Evolutionary conservation across 1,140 invertebrate genomes (phyloP).

Genomic region (Alviniconcha marisindica): DNA sequence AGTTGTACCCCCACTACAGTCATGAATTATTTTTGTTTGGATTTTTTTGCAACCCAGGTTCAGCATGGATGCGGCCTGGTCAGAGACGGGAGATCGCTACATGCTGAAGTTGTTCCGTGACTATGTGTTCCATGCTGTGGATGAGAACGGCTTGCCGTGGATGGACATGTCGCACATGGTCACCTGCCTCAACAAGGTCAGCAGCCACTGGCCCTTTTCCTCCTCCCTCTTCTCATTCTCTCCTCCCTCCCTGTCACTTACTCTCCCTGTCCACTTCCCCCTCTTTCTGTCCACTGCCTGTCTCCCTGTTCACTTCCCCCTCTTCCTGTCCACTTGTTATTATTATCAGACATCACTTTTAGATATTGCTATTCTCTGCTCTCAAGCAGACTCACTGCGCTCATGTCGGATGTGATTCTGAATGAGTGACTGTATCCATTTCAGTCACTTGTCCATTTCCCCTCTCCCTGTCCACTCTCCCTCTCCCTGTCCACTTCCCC

Average conservation of each 20-base stretch:
- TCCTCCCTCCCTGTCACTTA: not conserved
- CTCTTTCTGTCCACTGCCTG: not conserved
- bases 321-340: no score
- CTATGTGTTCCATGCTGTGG: conserved; percentile 95
- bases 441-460: no score
- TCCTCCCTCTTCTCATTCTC: not conserved
- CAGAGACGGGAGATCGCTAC: conserved; percentile 97
- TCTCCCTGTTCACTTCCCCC: not conserved
- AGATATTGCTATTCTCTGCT: no score
- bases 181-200: conserved; percentile 95
- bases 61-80: conserved; percentile 95
- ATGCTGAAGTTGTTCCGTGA: conserved; percentile 98
- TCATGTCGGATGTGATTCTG: no score
- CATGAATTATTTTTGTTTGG: not conserved
- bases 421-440: no score
- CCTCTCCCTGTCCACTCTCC: no score
- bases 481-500: no score
- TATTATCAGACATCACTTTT: no score
- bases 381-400: no score
- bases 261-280: not conserved
- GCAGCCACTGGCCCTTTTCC: conserved; percentile 65
- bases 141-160: conserved; percentile 94
- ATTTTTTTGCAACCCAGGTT: conserved; percentile 79
- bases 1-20: no score
- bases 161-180: conserved; percentile 96